These are phyloP conservation scores for Gastrophryne carolinensis DNA, from an alignment of 2,797 vertebrate species.

Conservation along the genomic window DNA sequence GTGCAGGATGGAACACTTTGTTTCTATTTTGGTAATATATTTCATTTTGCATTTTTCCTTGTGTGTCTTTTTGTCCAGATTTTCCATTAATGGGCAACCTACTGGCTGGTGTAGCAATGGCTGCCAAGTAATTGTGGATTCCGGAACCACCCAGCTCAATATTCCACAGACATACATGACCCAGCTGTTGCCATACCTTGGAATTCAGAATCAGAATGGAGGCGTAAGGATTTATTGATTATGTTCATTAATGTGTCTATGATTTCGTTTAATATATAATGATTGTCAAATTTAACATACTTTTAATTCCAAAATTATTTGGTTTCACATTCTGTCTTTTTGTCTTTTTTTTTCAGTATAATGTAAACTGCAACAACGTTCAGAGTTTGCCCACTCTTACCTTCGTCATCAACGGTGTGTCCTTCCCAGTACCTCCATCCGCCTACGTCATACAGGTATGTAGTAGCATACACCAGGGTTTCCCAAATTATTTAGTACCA, in stretches of 20 bases:
- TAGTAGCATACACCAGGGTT: too few species aligned
- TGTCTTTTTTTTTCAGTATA: constrained; percentile 31
- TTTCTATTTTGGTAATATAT: too few species aligned
- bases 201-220: constrained; percentile 63
- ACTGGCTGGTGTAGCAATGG: constrained; percentile 58
- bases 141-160: constrained; percentile 61
- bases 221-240: constrained; percentile 60
- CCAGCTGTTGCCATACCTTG: constrained; percentile 62
- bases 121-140: constrained; percentile 55
- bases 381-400: constrained; percentile 47
- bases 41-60: background rate
- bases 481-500: too few species aligned
- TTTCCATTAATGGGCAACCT: constrained; percentile 60
- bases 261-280: too few species aligned
- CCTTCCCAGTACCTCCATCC: constrained; percentile 45
- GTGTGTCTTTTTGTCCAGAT: constrained; percentile 48
- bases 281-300: too few species aligned
- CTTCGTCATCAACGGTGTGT: constrained; percentile 35
- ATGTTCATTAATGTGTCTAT: background rate
- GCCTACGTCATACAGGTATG: constrained; percentile 30
- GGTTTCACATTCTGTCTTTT: background rate
- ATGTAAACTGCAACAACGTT: constrained; percentile 32
- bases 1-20: too few species aligned
- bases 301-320: background rate
- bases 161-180: constrained; percentile 62